phyloP scores from a whole-genome alignment of 92 coral and sea anemone species.

The Blastomussa wellsi region DNA sequence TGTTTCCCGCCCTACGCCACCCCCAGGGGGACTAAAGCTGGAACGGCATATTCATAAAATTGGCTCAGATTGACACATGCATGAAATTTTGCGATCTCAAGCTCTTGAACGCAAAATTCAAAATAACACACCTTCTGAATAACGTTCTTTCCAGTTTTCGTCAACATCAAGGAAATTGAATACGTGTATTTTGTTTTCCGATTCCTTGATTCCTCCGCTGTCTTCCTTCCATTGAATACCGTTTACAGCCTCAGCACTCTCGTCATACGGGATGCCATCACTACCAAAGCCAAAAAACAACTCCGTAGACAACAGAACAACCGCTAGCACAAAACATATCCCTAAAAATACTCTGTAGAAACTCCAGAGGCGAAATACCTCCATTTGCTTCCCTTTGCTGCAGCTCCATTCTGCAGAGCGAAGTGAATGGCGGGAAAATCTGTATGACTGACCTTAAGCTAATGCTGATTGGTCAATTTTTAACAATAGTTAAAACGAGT shows the following conservation, averaged over 20 bases:
- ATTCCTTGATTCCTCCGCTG: constrained; percentile 16
- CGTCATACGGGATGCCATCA: neutral
- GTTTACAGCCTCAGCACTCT: neutral
- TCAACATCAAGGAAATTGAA: constrained; percentile 53
- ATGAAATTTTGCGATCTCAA: neutral
- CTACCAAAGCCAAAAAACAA: constrained; percentile 7
- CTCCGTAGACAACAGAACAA: neutral
- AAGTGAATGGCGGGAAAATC: constrained; percentile 43
- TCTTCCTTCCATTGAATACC: neutral
- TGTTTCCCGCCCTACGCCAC: neutral
- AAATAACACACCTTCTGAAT: constrained; percentile 69
- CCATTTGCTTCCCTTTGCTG: constrained; percentile 10
- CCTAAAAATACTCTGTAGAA: neutral
- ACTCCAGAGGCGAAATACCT: neutral
- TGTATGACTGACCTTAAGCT: neutral
- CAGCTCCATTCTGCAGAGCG: constrained; percentile 9
- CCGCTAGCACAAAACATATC: neutral
- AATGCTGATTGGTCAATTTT: constrained; percentile 24
- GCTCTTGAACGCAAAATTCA: neutral
- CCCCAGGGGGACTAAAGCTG: neutral
- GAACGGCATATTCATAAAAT: neutral
- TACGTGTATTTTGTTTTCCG: neutral
- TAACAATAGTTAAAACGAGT: neutral
- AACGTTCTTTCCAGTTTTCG: constrained; percentile 78
- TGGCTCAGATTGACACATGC: neutral